Conservation (phyloP, 2,888 invertebrate genomes). For the Phlogophora meticulosa region DNA sequence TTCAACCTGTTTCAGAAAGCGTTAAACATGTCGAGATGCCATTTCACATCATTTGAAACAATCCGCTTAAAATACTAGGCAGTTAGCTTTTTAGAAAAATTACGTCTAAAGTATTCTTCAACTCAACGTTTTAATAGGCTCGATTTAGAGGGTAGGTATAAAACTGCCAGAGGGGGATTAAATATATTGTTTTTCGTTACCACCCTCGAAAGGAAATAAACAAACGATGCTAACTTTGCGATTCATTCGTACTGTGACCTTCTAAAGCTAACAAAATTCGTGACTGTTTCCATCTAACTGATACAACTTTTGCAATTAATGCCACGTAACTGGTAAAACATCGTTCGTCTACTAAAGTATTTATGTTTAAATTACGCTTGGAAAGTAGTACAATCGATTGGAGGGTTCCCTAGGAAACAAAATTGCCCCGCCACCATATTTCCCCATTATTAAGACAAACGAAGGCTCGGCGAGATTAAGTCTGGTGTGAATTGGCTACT, state of each 20-base stretch:
- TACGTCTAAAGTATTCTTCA: slow-evolving; percentile 19
- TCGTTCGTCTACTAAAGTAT: slow-evolving; percentile 40
- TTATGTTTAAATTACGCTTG: slow-evolving; percentile 48
- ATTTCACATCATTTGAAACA: slow-evolving; percentile 25
- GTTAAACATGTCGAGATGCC: slow-evolving; percentile 5
- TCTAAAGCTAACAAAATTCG: slow-evolving; percentile 46
- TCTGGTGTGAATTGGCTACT: slow-evolving; percentile 39
- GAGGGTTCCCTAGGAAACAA: slow-evolving; percentile 30
- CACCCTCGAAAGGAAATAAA: slow-evolving; percentile 39
- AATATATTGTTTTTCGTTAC: slow-evolving; percentile 40
- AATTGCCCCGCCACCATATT: slow-evolving; percentile 28
- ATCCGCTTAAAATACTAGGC: too few species aligned
- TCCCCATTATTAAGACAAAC: slow-evolving; percentile 36
- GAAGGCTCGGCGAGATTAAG: slow-evolving; percentile 38
- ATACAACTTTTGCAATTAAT: slow-evolving; percentile 62
- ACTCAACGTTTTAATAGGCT: slow-evolving; percentile 35
- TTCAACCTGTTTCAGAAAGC: slow-evolving; percentile 26
- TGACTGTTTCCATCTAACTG: slow-evolving; percentile 50
- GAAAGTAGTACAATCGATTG: slow-evolving; percentile 37
- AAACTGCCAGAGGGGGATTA: slow-evolving; percentile 20
- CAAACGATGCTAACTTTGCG: slow-evolving; percentile 42
- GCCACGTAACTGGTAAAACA: slow-evolving; percentile 42
- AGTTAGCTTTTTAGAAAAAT: not conserved
- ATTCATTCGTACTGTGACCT: slow-evolving; percentile 40
- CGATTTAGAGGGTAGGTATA: slow-evolving; percentile 27